Conservation (phyloP, 2,888 invertebrate genomes). For the Incurvaria masculella region DNA sequence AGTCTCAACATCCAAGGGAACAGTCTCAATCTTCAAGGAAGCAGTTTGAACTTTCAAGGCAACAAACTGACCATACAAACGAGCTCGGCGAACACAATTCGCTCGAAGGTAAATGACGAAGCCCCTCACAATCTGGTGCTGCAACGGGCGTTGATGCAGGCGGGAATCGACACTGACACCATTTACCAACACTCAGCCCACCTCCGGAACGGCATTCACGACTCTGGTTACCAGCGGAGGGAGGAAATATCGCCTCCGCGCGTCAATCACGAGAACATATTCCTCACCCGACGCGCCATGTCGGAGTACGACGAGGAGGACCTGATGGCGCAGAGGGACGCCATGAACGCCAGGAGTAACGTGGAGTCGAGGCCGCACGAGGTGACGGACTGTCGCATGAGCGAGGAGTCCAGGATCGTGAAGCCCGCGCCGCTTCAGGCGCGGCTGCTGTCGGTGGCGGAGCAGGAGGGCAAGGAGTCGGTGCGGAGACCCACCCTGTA, state of each 20-base stretch:
- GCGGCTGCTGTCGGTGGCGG: constrained; percentile 35
- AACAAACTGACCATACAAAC: constrained; percentile 30
- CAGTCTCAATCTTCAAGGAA: constrained; percentile 26
- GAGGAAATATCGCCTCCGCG: constrained; percentile 33
- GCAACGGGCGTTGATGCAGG: constrained; percentile 30
- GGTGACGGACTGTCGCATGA: constrained; percentile 32
- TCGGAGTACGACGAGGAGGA: constrained; percentile 47
- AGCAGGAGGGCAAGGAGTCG: constrained; percentile 34
- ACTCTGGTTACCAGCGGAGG: constrained; percentile 25
- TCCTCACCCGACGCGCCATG: constrained; percentile 33
- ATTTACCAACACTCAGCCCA: constrained; percentile 27
- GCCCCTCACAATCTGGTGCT: constrained; percentile 41
- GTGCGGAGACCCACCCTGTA: constrained; percentile 34
- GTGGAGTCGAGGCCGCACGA: constrained; percentile 32
- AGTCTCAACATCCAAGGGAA: constrained; percentile 33
- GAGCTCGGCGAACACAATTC: constrained; percentile 31
- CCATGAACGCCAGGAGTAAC: constrained; percentile 24
- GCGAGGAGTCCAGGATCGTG: constrained; percentile 30
- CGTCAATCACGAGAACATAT: constrained; percentile 31
- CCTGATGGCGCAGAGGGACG: constrained; percentile 29
- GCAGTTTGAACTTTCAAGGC: constrained; percentile 22
- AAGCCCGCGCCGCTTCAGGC: constrained; percentile 46
- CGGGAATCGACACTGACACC: constrained; percentile 43
- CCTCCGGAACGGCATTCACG: constrained; percentile 40
- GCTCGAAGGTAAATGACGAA: constrained; percentile 26